phyloP scores from a whole-genome alignment of 2,113 vertebrate species.

The Macquaria australasica region DNA sequence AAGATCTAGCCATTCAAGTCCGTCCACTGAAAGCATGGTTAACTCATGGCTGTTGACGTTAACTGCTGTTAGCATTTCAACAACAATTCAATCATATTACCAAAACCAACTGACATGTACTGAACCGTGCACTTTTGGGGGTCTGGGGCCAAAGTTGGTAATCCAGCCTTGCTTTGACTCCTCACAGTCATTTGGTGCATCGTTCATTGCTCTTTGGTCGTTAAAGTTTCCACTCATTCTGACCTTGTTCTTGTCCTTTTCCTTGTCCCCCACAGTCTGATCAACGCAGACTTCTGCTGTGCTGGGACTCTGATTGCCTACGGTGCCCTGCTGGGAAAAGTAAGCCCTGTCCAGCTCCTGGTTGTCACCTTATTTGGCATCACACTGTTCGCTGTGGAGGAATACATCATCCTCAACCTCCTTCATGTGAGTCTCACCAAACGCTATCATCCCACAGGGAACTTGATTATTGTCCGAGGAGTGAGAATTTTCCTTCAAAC shows the following conservation, averaged over 20 bases:
- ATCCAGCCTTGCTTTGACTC: not conserved
- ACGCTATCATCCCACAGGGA: not conserved
- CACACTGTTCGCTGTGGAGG: constrained; percentile 93
- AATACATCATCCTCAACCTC: constrained; percentile 90
- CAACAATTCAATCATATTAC: not conserved
- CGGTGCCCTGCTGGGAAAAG: constrained; percentile 95
- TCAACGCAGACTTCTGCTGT: constrained; percentile 97
- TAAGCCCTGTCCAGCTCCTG: constrained; percentile 93
- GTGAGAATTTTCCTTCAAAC: not conserved
- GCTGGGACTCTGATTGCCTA: constrained; percentile 93
- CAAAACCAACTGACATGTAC: not conserved
- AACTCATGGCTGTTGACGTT: too few relatives aligned
- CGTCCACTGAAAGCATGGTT: too few relatives aligned
- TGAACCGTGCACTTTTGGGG: not conserved
- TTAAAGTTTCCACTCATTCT: not conserved
- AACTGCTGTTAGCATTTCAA: too few relatives aligned
- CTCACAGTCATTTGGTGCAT: not conserved
- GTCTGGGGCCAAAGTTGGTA: not conserved
- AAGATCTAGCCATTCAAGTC: too few relatives aligned
- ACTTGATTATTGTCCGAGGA: too few relatives aligned
- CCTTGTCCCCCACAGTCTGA: constrained; percentile 85
- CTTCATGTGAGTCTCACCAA: constrained; percentile 89
- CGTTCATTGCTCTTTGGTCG: not conserved
- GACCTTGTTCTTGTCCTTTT: not conserved
- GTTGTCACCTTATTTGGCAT: constrained; percentile 94